Evolutionary conservation across 1,140 invertebrate species (phyloP).

Genomic region (Sarcophaga bullata): DNA sequence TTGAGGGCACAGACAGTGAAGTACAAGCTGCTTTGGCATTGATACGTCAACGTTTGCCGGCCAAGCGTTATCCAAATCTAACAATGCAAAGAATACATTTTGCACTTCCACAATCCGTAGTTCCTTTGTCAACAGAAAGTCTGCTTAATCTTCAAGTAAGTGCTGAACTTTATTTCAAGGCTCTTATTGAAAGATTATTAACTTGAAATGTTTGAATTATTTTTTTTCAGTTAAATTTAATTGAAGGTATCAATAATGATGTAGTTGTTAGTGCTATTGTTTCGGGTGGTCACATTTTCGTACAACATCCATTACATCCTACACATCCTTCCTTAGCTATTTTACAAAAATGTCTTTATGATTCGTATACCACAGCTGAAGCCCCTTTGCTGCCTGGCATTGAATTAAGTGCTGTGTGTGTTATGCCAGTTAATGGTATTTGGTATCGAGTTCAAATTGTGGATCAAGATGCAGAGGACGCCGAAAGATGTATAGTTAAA

Average conservation of each 20-base stretch:
- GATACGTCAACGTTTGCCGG: slow-evolving; percentile 85
- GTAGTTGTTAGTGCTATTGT: slow-evolving; percentile 87
- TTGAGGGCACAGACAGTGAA: slow-evolving; percentile 81
- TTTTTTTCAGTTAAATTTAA: slow-evolving; percentile 78
- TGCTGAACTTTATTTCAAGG: background rate
- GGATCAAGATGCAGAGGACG: slow-evolving; percentile 73
- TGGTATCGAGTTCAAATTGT: slow-evolving; percentile 93
- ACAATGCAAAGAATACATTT: slow-evolving; percentile 81
- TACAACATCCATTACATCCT: slow-evolving; percentile 94
- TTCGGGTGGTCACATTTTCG: slow-evolving; percentile 84
- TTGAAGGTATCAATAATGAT: slow-evolving; percentile 93
- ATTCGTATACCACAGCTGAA: slow-evolving; percentile 72
- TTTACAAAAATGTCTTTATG: slow-evolving; percentile 79
- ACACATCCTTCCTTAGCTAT: slow-evolving; percentile 83
- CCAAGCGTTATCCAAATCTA: slow-evolving; percentile 80
- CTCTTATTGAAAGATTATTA: slow-evolving; percentile 46
- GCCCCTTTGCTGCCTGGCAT: slow-evolving; percentile 74
- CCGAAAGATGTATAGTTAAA: slow-evolving; percentile 79
- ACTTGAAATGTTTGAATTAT: slow-evolving; percentile 8
- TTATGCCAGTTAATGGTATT: slow-evolving; percentile 79
- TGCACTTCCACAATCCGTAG: slow-evolving; percentile 67
- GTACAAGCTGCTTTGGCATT: slow-evolving; percentile 83
- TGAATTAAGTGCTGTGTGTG: slow-evolving; percentile 86
- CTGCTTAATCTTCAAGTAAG: slow-evolving; percentile 60
- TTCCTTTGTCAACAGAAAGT: slow-evolving; percentile 61